Conservation (phyloP, 53 echinoderm and acorn worm species). For the Arbacia lixula region DNA sequence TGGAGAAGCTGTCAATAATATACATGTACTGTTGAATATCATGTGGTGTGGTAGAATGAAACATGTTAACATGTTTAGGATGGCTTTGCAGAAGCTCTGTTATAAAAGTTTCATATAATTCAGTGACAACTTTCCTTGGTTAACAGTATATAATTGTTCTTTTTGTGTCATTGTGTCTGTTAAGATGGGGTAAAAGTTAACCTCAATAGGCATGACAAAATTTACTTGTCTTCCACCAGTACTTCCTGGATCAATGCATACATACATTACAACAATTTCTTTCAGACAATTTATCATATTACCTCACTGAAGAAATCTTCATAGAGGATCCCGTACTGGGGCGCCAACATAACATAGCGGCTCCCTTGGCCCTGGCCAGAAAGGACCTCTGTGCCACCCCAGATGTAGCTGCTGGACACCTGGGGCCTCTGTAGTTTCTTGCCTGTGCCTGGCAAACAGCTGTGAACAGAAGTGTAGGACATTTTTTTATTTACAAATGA, state of each 20-base stretch:
- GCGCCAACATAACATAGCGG: background rate
- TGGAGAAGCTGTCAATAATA: constrained; percentile 22
- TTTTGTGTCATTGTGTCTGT: too few species aligned
- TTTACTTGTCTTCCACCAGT: too few species aligned
- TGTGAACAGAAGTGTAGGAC: too few species aligned
- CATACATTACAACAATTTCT: too few species aligned
- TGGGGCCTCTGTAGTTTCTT: background rate
- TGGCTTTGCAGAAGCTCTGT: background rate
- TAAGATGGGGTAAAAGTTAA: too few species aligned
- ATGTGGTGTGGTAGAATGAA: constrained; percentile 56
- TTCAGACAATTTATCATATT: too few species aligned
- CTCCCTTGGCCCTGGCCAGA: background rate
- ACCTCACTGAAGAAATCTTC: background rate
- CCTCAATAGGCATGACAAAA: too few species aligned
- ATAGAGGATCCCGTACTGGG: background rate
- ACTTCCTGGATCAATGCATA: too few species aligned
- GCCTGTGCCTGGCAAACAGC: background rate
- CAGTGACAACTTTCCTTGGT: background rate
- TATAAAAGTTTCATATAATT: constrained; percentile 33
- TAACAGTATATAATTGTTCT: constrained; percentile 60
- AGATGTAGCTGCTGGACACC: background rate
- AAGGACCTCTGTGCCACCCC: background rate
- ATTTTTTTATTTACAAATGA: too few species aligned
- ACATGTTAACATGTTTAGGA: constrained; percentile 54
- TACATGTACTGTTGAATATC: constrained; percentile 52